Evolutionary conservation across 2,113 vertebrate genomes (phyloP).

Genomic region (Eudyptes chrysolophus): DNA sequence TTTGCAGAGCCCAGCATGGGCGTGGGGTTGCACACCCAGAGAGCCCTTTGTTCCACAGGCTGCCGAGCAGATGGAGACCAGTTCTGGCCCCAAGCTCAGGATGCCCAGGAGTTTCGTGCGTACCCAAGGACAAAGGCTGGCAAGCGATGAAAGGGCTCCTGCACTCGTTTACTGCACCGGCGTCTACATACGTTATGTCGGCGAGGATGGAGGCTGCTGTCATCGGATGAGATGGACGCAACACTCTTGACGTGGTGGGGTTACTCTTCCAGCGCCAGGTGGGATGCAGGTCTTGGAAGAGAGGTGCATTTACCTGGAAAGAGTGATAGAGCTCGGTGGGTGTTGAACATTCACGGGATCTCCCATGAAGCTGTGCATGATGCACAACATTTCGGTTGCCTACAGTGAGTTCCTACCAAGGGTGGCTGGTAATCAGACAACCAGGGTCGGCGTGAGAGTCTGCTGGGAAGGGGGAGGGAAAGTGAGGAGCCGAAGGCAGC

Average conservation of each 20-base stretch:
- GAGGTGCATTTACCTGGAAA: not conserved
- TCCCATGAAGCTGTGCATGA: not conserved
- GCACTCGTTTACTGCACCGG: not conserved
- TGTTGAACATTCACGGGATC: fast-evolving
- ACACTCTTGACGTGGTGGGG: not conserved
- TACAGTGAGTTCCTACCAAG: not conserved
- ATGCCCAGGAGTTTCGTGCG: slow-evolving; percentile 5
- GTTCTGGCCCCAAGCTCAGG: not conserved
- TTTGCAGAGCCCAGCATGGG: not conserved
- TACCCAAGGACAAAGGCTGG: slow-evolving; percentile 36
- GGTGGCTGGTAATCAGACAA: not conserved
- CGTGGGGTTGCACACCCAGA: not conserved
- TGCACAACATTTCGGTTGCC: fast-evolving
- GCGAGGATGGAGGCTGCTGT: not conserved
- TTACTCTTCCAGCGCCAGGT: not conserved
- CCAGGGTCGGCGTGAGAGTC: not conserved
- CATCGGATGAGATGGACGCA: not conserved
- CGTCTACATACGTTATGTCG: fast-evolving
- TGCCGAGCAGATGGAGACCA: not conserved
- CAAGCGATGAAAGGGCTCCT: slow-evolving; percentile 64
- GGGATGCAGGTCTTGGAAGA: not conserved
- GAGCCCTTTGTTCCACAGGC: not conserved
- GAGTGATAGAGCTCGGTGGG: not conserved
- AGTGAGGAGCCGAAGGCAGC: not conserved
- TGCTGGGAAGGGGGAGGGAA: slow-evolving; percentile 14